Base-by-base conservation (phyloP, 1,140 invertebrate genomes). In the Atta texana region DNA sequence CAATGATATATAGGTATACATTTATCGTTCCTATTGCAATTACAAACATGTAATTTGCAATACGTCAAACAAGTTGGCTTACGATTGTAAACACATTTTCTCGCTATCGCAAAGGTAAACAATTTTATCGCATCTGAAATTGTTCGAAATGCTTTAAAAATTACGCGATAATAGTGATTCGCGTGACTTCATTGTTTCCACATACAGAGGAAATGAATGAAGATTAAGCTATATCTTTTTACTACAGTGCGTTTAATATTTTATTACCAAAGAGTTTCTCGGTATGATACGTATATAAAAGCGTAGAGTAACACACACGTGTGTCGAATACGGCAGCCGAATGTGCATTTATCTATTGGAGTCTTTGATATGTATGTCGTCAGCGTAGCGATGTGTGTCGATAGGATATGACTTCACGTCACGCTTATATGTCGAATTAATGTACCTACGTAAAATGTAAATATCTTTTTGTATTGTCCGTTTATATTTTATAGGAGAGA, bases 261-360 rank as follows among this genome's bases (percentile, higher is more conserved):
- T 82, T 86, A 53, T 61, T 91, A 81, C 90, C 90, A 91, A 91
- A 91, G 90, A 91, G 16, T 82, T 51, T 69, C 12, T 69, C 89
- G 71, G 14, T 85, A 87, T 44, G 39, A 85, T 86, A 81, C 61
- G 44, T 85, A 87, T 59, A 55, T 51, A 31, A 81, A 61, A 87
- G 14, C 53, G 34, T 85, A 85, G 63, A 64, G 12, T 53, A 72
- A 69, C 28, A 28, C 34, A 69, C 63, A 16, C 53, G 63, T 63
- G 71, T 51, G 61, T 57, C 51, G 68, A 88, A 76, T 59, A 63
- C 74, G 74, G 64, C 64, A 59, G 28, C 31, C 78, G 21, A 75
- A 55, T 74, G 76, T 72, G 78, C 78, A 66, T 87, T 84, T 57
- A 66, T 31, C 85, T 74, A 31, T 39, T 18, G 31, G 16, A 74